Evolutionary conservation across 1,140 invertebrate genomes (phyloP).

Genomic region (Drosophila micromelanica): DNA sequence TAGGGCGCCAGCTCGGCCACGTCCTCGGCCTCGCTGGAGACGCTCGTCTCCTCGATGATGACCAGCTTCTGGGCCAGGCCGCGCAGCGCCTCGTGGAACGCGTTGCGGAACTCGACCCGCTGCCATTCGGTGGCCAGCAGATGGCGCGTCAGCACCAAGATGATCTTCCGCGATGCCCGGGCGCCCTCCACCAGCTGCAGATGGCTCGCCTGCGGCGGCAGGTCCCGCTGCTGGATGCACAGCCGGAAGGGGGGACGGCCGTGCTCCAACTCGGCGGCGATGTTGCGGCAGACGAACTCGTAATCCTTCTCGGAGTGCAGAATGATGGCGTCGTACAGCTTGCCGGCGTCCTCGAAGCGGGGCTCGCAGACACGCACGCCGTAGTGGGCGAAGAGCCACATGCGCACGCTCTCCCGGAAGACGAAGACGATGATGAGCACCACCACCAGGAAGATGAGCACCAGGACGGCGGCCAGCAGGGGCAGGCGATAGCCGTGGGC

Average conservation of each 20-base stretch:
- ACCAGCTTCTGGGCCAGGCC: slow-evolving; percentile 93
- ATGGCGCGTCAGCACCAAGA: slow-evolving; percentile 92
- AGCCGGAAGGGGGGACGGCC: slow-evolving; percentile 89
- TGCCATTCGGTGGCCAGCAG: slow-evolving; percentile 95
- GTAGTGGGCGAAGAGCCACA: slow-evolving; percentile 95
- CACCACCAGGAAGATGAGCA: slow-evolving; percentile 90
- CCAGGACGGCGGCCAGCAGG: slow-evolving; percentile 90
- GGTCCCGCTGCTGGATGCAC: slow-evolving; percentile 93
- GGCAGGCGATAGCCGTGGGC: slow-evolving; percentile 90
- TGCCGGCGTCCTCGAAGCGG: slow-evolving; percentile 90
- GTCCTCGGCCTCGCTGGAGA: slow-evolving; percentile 91
- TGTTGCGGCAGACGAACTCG: slow-evolving; percentile 92
- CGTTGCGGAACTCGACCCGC: slow-evolving; percentile 92
- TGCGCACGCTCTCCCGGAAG: slow-evolving; percentile 92
- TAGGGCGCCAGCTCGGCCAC: slow-evolving; percentile 95
- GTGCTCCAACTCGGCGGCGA: slow-evolving; percentile 93
- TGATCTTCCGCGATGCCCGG: slow-evolving; percentile 91
- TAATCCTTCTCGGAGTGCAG: slow-evolving; percentile 97
- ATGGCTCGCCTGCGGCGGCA: slow-evolving; percentile 89
- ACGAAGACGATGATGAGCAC: slow-evolving; percentile 91
- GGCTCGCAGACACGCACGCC: slow-evolving; percentile 90
- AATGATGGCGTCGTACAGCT: slow-evolving; percentile 96
- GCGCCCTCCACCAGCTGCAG: slow-evolving; percentile 93
- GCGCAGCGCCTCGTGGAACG: slow-evolving; percentile 93
- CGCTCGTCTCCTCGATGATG: slow-evolving; percentile 92